These are phyloP conservation scores for Ophthalmolycus amberensis DNA, from an alignment of 2,113 vertebrate genomes.

Conservation along the genomic window DNA sequence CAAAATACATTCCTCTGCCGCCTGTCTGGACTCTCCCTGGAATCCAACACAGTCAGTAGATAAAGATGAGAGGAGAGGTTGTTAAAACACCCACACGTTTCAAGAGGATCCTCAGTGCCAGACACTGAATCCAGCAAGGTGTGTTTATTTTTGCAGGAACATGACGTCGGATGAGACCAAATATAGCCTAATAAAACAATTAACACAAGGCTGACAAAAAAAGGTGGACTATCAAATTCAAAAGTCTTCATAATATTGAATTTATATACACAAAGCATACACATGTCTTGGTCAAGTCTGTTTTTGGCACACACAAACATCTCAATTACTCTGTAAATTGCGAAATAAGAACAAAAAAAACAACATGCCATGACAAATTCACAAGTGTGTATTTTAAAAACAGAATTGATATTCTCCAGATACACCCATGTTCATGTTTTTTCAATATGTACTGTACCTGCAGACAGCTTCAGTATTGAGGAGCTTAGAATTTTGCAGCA, in stretches of 20 bases:
- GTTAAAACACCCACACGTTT: conserved; percentile 73
- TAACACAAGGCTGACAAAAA: conserved; percentile 24
- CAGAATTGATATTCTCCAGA: background rate
- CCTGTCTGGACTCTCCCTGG: conserved; percentile 62
- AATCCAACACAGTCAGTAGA: conserved; percentile 66
- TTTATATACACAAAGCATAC: conserved; percentile 9
- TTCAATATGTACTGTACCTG: too few species aligned
- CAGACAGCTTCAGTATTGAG: background rate
- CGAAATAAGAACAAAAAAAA: background rate
- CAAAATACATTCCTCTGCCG: conserved; percentile 78
- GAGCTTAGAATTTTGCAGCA: background rate
- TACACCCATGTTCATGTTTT: background rate
- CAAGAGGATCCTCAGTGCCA: conserved; percentile 51
- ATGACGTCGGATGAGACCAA: conserved; percentile 42
- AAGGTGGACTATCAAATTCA: background rate
- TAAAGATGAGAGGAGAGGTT: conserved; percentile 56
- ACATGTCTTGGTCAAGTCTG: conserved; percentile 2
- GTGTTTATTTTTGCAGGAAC: conserved; percentile 57
- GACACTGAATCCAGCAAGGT: conserved; percentile 49
- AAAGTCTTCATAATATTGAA: background rate
- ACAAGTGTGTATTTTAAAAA: background rate
- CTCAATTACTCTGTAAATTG: background rate
- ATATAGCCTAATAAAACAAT: conserved; percentile 54
- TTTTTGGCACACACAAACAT: background rate
- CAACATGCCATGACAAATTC: background rate